Evolutionary conservation across 2,797 vertebrate species (phyloP), one percentile per base, ranked within the genome.

Genomic region (Darevskia nairensis): DNA sequence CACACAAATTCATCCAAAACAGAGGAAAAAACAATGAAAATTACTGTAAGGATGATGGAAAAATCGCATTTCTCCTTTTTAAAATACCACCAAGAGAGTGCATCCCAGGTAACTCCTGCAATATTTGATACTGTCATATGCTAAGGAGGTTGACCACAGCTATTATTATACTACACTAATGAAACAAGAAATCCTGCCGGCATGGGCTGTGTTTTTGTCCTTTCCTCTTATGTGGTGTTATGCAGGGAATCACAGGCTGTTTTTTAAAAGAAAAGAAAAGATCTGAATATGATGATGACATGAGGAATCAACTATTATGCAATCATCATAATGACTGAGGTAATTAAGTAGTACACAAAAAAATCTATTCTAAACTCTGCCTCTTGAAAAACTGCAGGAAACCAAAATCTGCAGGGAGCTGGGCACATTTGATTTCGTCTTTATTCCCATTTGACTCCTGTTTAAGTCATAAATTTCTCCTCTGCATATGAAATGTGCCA

Each of bases 311-410:
- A 94, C 93, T 92, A 84, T 89, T 84, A 89, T 86, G 88, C 91
- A 91, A 93, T 93, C 92, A 94, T 92, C 86, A 91, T 93, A 94
- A 79, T 90, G 93, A 93, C 90, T 89, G 92, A 77, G 84, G 87
- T 92, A 92, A 96, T 96, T 94, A 95, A 93, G 88, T 92, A 90
- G 86, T 66, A 46, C 81, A 71, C 77, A 94, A 55, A 95, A 91
- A 91, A 89, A 80, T 90, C 13, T 86, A 90, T 84, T 50, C 59
- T 75, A 93, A 93, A 85, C 41, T 92, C 90, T 80, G 82, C 84
- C 77, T 89, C 72, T 90, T 89, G 92, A 95, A 87, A 87, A 93
- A 94, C 88, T 84, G 86, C 94, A 93, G 91, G 94, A 95, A 2
- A 44, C 86, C 89, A 93, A 92, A 90, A 94, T 89, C 92, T 85